phyloP scores from a whole-genome alignment of 2,888 invertebrate genomes.

The Atherix ibis region DNA sequence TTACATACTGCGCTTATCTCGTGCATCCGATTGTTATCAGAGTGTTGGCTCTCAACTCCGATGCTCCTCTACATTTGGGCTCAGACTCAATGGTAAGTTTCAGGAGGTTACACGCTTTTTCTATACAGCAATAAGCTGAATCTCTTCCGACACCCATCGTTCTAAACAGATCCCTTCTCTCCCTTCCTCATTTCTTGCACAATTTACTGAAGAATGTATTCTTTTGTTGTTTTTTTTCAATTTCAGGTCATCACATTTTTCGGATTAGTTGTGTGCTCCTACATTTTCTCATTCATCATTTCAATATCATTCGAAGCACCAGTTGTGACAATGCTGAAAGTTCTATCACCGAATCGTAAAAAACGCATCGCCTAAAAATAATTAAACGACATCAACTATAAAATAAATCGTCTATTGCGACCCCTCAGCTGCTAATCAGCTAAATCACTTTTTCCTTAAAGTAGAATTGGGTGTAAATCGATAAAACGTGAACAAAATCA shows the following conservation, averaged over 20 bases:
- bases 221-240: conserved; percentile 4
- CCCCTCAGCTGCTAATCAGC: no score
- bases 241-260: conserved; percentile 60
- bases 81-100: conserved; percentile 53
- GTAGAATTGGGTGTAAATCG: no score
- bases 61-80: conserved; percentile 67
- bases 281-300: conserved; percentile 57
- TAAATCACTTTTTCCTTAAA: no score
- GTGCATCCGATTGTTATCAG: conserved; percentile 72
- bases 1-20: conserved; percentile 75
- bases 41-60: conserved; percentile 63
- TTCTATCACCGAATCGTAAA: conserved; percentile 41
- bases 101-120: no score
- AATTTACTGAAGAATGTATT: no score
- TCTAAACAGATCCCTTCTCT: no score
- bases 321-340: conserved; percentile 67
- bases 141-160: no score
- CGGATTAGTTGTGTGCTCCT: conserved; percentile 67
- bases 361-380: conserved; percentile 29
- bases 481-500: no score
- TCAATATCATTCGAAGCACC: conserved; percentile 75
- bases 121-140: no score
- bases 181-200: no score
- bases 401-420: no score
- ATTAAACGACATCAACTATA: no score